Percentiles rank a stretch among this genome's conserved stretches.
These are phyloP conservation scores for Sphaerophoria taeniata DNA, from an alignment of 2,888 invertebrate genomes.

Conservation along the genomic window DNA sequence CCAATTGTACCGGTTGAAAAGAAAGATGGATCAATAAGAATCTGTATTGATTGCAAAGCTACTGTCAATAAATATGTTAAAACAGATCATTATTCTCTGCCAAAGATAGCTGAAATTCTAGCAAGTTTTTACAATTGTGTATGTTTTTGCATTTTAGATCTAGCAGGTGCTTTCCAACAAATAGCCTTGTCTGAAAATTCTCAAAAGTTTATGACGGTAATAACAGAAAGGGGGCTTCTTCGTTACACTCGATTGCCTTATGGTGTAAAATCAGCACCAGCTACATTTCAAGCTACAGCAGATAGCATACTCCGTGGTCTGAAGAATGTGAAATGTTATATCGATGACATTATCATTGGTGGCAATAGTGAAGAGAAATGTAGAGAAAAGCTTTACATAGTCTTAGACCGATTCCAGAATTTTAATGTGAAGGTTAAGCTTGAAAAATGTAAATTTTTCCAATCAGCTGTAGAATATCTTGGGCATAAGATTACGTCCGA, in stretches of 20 bases:
- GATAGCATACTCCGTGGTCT: slow-evolving; percentile 1
- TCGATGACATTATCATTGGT: slow-evolving; percentile 10
- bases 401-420: background rate
- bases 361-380: slow-evolving; percentile 2
- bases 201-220: slow-evolving; percentile 9
- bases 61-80: too few relatives aligned
- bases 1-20: slow-evolving; percentile 57
- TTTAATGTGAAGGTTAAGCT: slow-evolving; percentile 12
- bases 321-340: slow-evolving; percentile 19
- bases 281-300: slow-evolving; percentile 6
- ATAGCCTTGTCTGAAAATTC: slow-evolving; percentile 6
- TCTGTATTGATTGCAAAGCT: too few relatives aligned
- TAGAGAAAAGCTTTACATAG: background rate
- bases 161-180: slow-evolving; percentile 20
- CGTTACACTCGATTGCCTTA: slow-evolving; percentile 15
- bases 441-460: slow-evolving; percentile 3
- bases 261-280: slow-evolving; percentile 15
- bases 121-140: slow-evolving; percentile 30
- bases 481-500: background rate
- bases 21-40: background rate
- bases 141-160: slow-evolving; percentile 12
- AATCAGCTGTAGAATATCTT: background rate
- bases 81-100: too few relatives aligned
- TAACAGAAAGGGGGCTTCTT: background rate
- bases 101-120: background rate